Percentiles rank a stretch among this genome's conserved stretches.
These are phyloP conservation scores for Gulo gulo DNA, from an alignment of 2,113 vertebrate genomes.

Conservation along the genomic window DNA sequence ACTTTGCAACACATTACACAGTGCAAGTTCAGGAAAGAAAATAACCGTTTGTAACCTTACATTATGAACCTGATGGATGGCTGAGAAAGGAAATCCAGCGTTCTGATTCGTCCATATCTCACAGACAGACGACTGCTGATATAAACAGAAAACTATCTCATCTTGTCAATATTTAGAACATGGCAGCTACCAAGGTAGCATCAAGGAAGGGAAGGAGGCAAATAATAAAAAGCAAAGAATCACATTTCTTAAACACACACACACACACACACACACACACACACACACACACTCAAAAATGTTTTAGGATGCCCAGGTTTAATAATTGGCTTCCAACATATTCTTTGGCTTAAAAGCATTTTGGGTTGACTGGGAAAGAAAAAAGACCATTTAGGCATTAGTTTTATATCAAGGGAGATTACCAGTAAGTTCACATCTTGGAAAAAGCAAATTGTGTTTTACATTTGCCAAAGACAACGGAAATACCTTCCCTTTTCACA, in stretches of 20 bases:
- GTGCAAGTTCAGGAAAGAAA: slow-evolving; percentile 76
- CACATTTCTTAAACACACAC: slow-evolving; percentile 50
- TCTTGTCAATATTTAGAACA: slow-evolving; percentile 85
- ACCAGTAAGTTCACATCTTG: neutral
- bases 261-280: neutral
- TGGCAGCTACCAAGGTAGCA: slow-evolving; percentile 77
- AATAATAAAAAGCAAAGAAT: slow-evolving; percentile 63
- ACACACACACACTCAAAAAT: slow-evolving; percentile 62
- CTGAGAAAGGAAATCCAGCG: slow-evolving; percentile 89
- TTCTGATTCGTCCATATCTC: slow-evolving; percentile 90
- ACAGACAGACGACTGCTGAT: slow-evolving; percentile 89
- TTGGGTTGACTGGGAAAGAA: slow-evolving; percentile 57
- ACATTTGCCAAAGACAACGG: slow-evolving; percentile 9
- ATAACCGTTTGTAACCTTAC: slow-evolving; percentile 84
- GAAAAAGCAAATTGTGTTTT: slow-evolving; percentile 31
- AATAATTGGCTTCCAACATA: slow-evolving; percentile 62
- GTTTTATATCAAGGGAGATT: neutral
- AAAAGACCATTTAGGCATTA: slow-evolving; percentile 27
- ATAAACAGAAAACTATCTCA: slow-evolving; percentile 90
- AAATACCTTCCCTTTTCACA: neutral
- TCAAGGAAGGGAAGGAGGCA: slow-evolving; percentile 46
- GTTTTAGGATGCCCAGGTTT: neutral
- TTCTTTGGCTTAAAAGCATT: slow-evolving; percentile 72
- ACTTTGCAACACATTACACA: slow-evolving; percentile 81
- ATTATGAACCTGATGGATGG: slow-evolving; percentile 90